Base-by-base conservation (phyloP, 37 sponge, comb jelly and placozoan species). In the Halisarca cf. caerulea region DNA sequence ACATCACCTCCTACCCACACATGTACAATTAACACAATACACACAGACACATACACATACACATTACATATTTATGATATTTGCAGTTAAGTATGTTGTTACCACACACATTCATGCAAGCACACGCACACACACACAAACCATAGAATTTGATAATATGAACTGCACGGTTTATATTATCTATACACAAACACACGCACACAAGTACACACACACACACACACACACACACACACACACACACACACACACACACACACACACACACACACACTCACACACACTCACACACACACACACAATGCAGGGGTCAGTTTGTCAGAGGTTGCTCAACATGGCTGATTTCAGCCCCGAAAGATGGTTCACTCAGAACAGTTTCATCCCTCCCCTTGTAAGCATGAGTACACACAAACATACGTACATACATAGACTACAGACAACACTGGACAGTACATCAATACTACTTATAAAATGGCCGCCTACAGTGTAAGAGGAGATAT, bases 401-500 rank as follows among this genome's bases (percentile, higher is more conserved):
- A 6, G 28, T 28, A 57, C 54, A 73, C 33, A 73, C n/a, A n/a
- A n/a, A n/a, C n/a, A n/a, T n/a, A n/a, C n/a, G n/a, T n/a, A n/a
- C n/a, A n/a, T n/a, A n/a, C n/a, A n/a, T n/a, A n/a, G n/a, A n/a
- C n/a, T n/a, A n/a, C n/a, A n/a, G n/a, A n/a, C n/a, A n/a, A n/a
- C n/a, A n/a, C 6, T 47, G 51, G 11, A 11, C 9, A 47, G 6
- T 47, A 47, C 51, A 47, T 14, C 51, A 6, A 47, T 11, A 47
- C 51, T 47, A 11, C 51, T 47, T 20, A n/a, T 6, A 62, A n/a
- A 62, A 28, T 62, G 24, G 38, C 40, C 24, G 77, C 94, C 86
- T 55, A 93, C 98, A 66, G 99, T 99, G 81, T 99, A 99, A 25
- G 99, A 99, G 34, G 99, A 96, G 86, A 99, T 96, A 78, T 87